Percentiles rank a stretch among this genome's conserved stretches.
Conservation (phyloP, 2,888 invertebrate genomes). For the Acanthosepion lycidas region DNA sequence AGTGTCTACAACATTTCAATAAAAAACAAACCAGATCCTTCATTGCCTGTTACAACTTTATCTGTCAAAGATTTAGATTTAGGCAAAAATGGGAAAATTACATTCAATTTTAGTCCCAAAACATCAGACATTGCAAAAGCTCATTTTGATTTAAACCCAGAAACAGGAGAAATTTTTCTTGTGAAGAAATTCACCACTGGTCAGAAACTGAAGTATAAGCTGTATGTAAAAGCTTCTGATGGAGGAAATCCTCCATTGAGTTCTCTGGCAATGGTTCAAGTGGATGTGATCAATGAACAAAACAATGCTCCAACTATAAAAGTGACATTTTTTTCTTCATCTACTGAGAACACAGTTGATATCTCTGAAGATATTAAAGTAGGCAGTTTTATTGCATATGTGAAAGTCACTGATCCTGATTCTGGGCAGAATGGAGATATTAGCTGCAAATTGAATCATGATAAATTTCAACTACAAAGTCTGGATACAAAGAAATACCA, state of each 20-base stretch:
- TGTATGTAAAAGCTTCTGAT: slow-evolving; percentile 20
- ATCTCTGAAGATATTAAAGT: slow-evolving; percentile 8
- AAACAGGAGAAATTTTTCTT: not conserved
- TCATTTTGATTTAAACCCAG: slow-evolving; percentile 23
- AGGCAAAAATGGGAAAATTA: slow-evolving; percentile 41
- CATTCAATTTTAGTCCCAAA: slow-evolving; percentile 36
- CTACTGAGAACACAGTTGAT: slow-evolving; percentile 1
- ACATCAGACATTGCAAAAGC: not conserved
- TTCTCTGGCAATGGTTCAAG: not conserved
- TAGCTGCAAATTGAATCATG: not conserved
- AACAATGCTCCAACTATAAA: slow-evolving; percentile 6
- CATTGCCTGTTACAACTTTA: not conserved
- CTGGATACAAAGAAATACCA: not conserved
- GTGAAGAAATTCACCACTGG: not conserved
- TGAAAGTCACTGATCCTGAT: not conserved
- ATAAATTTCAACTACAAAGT: slow-evolving; percentile 8
- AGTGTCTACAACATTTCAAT: not conserved
- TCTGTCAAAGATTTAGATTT: slow-evolving; percentile 39
- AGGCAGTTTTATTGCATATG: not conserved
- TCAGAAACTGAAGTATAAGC: not conserved
- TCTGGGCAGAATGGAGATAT: not conserved
- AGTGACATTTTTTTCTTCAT: not conserved
- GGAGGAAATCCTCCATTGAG: slow-evolving; percentile 8
- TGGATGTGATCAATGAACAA: not conserved
- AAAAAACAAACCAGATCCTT: not conserved